Percentiles rank a stretch among this genome's conserved stretches.
Conservation (phyloP, 2,888 invertebrate species). For the Ormyrus labotus region DNA sequence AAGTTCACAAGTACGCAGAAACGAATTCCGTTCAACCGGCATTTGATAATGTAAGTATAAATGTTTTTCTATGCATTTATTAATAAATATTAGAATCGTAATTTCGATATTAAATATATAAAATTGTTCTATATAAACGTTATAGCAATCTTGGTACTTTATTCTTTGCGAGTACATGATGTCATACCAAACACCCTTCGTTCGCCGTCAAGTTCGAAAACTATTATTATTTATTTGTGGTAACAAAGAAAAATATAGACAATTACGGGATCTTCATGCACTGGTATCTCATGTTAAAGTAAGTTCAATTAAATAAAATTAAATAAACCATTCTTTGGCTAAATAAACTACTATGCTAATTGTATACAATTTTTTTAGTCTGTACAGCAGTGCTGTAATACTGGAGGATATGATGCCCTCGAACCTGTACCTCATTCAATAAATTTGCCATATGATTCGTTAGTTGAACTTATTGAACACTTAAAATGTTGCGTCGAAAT, state of each 20-base stretch:
- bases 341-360: background rate
- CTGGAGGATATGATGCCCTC: constrained; percentile 77
- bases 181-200: constrained; percentile 93
- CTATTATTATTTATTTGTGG: constrained; percentile 94
- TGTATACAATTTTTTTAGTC: constrained; percentile 68
- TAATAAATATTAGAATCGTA: background rate
- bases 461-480: constrained; percentile 96
- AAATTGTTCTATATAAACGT: background rate
- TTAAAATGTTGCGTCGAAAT: constrained; percentile 96
- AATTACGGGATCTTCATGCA: constrained; percentile 94
- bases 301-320: constrained; percentile 35
- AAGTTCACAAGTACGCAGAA: constrained; percentile 86
- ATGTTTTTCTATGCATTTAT: background rate
- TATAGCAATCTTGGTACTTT: constrained; percentile 83
- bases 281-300: constrained; percentile 91
- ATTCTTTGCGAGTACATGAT: constrained; percentile 96
- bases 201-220: constrained; percentile 94
- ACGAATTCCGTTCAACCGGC: constrained; percentile 66
- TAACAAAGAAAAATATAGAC: constrained; percentile 96
- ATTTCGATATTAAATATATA: background rate
- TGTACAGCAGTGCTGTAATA: constrained; percentile 78
- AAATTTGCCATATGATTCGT: constrained; percentile 88
- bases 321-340: constrained; percentile 7
- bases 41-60: constrained; percentile 68
- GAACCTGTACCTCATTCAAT: constrained; percentile 76